Evolutionary conservation across 2,113 vertebrate species (phyloP), one percentile per base, ranked within the genome.

Genomic region (Anarhynchus alexandrinus): DNA sequence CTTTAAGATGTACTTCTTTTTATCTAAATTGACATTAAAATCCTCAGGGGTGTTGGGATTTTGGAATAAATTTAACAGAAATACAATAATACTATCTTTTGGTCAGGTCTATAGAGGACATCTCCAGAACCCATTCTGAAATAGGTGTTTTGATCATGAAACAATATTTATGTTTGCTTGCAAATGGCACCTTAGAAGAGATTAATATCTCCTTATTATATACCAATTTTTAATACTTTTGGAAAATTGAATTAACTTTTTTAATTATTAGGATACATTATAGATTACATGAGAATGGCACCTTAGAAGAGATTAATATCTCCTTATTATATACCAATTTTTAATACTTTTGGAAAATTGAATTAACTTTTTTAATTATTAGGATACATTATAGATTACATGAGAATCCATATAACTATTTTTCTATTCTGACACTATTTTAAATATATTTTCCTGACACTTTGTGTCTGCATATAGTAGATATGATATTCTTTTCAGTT

Each of bases 111-210:
- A 3, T 0, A 40, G 15, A 77, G 16, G 23, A 32, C 10, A 49
- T 22, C 18, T 59, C 22, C 29, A 45, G 20, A 88, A 42, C 5
- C 42, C 10, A 62, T 52, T 70, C 42, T 67, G 45, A 78, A 84
- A 51, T 13, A 43, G 10, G 13, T 30, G 8, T 34, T 90, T 85
- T 82, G 10, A 58, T 62, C 4, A 2, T 12, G 10, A 87, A 61
- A 36, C 5, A 5, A 19, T 62, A 58, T 51, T 49, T 30, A 19
- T 8, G 3, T 73, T 61, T 77, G 11, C 0, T 0, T 51, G 45
- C 5, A 86, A 65, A 49, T 43, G 6, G 5, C 10, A 71, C 9
- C 54, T 85, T 76, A 43, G 12, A 80, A 55, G 62, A 70, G 2
- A 29, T n/a, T 21, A n/a, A 26, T 71, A 54, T 32, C 12, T 58